Evolutionary conservation across 92 coral and sea anemone species (phyloP).

Genomic region (Zoanthus sansibaricus): DNA sequence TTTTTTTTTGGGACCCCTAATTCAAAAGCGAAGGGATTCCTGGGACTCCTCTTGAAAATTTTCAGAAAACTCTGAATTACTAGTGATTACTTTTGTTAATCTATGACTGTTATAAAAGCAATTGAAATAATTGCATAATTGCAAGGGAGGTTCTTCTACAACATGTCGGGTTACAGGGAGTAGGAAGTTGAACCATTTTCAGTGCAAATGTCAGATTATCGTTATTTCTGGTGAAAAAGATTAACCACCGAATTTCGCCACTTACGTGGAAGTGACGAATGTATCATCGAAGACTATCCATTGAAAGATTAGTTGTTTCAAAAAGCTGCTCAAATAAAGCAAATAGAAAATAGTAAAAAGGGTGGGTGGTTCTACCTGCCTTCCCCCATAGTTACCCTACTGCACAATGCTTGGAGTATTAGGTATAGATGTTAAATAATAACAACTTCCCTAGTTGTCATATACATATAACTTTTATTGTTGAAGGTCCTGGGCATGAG

Average conservation of each 20-base stretch:
- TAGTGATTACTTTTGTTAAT: conserved; percentile 1
- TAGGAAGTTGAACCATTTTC: neutral
- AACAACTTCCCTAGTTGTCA: conserved; percentile 15
- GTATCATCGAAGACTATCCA: conserved; percentile 8
- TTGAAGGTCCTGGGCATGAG: conserved; percentile 35
- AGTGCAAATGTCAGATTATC: neutral
- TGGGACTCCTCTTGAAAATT: no score
- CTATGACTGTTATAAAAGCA: conserved; percentile 17
- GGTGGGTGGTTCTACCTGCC: neutral
- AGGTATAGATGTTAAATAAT: conserved; percentile 16
- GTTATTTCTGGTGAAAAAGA: conserved; percentile 8
- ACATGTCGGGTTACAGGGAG: neutral
- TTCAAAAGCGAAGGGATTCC: no score
- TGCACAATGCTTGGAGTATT: conserved; percentile 5
- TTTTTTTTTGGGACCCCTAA: no score
- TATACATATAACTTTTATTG: neutral
- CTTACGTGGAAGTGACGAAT: neutral
- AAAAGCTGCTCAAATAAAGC: neutral
- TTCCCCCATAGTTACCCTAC: conserved; percentile 17
- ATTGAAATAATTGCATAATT: neutral
- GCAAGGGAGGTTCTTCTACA: conserved; percentile 22
- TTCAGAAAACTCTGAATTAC: no score
- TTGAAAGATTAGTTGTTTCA: neutral
- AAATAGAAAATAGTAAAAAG: neutral
- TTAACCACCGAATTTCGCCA: neutral